Evolutionary conservation across 2,113 vertebrate species (phyloP).

Genomic region (Lycocorax pyrrhopterus): DNA sequence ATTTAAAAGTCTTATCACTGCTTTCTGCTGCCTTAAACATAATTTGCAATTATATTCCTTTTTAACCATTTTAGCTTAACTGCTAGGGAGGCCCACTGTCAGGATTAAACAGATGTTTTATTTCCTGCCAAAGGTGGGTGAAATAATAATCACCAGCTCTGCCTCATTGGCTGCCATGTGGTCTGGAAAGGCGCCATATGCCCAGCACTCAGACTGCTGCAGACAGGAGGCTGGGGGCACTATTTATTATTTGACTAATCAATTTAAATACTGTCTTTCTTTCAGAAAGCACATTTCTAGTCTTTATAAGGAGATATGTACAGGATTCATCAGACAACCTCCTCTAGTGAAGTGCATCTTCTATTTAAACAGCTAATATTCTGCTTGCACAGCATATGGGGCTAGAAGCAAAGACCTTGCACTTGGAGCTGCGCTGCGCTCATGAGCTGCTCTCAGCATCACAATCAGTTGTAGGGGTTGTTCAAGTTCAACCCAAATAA

Average conservation of each 20-base stretch:
- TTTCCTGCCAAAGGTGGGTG: conserved; percentile 20
- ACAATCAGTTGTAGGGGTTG: background rate
- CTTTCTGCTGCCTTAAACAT: background rate
- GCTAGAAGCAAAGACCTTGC: background rate
- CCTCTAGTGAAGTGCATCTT: background rate
- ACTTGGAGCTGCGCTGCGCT: background rate
- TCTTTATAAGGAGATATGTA: background rate
- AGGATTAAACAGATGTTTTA: conserved; percentile 15
- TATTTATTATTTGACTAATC: conserved; percentile 11
- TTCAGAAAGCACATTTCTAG: background rate
- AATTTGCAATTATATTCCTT: background rate
- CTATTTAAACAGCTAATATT: background rate
- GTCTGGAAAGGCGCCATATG: background rate
- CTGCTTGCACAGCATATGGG: background rate
- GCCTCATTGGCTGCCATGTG: background rate
- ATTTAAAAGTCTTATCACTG: background rate
- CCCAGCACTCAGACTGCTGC: background rate
- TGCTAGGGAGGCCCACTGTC: background rate
- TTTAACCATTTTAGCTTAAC: background rate
- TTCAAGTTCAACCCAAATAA: background rate
- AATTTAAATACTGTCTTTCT: background rate
- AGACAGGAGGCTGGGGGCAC: background rate
- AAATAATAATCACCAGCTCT: conserved; percentile 20
- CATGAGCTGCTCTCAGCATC: background rate
- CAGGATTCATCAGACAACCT: background rate